Conservation (phyloP, 1,140 invertebrate species). For the Drosophila ficusphila region DNA sequence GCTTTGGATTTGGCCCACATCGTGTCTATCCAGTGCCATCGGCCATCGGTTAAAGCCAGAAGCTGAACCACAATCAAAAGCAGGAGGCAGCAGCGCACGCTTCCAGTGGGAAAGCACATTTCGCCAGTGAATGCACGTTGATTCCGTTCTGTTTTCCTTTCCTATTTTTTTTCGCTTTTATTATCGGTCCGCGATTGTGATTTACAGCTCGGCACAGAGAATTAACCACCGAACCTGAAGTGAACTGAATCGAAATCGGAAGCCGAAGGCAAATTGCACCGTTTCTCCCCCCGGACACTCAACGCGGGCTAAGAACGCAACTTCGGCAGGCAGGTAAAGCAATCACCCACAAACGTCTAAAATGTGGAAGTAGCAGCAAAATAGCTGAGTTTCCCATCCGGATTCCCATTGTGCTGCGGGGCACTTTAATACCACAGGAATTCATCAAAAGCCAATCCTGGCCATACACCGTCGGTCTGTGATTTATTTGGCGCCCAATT, state of each 20-base stretch:
- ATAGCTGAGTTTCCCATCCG: too few species aligned
- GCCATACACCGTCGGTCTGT: slow-evolving; percentile 4
- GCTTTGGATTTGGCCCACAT: slow-evolving; percentile 51
- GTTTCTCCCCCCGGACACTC: slow-evolving; percentile 5
- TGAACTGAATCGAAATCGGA: slow-evolving; percentile 30
- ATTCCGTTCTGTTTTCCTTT: too few species aligned
- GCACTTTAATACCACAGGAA: neutral
- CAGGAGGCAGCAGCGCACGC: slow-evolving; percentile 30
- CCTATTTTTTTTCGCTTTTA: too few species aligned
- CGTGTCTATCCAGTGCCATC: slow-evolving; percentile 63
- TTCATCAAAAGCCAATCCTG: neutral
- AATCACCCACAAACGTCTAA: neutral
- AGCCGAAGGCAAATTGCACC: neutral
- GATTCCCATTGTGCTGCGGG: too few species aligned
- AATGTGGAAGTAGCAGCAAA: neutral
- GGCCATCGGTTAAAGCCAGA: slow-evolving; percentile 36
- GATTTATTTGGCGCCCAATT: slow-evolving; percentile 17
- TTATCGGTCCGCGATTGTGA: slow-evolving; percentile 56
- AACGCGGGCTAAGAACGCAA: neutral
- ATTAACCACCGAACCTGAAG: slow-evolving; percentile 38
- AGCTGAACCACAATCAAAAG: slow-evolving; percentile 27
- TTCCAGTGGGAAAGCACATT: slow-evolving; percentile 63
- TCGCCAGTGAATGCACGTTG: slow-evolving; percentile 44
- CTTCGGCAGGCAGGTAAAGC: slow-evolving; percentile 11
- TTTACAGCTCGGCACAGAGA: slow-evolving; percentile 36